Conservation (phyloP, 2,113 vertebrate genomes). For the Oncorhynchus masou region DNA sequence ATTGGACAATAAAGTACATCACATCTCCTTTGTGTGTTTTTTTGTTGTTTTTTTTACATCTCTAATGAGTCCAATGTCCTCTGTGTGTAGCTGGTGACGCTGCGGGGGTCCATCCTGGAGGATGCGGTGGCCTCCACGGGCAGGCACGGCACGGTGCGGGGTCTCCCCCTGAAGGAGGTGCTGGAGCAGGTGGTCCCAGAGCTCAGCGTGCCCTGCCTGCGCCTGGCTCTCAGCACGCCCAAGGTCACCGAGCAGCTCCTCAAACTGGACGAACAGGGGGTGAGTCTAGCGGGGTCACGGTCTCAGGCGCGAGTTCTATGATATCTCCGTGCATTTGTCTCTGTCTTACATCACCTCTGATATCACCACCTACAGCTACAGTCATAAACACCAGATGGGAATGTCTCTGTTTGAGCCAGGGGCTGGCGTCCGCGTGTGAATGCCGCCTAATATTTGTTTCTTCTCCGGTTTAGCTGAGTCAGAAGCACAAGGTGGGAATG, state of each 20-base stretch:
- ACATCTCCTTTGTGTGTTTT: no score
- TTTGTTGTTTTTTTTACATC: no score
- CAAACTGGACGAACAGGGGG: conserved; percentile 94
- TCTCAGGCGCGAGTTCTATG: no score
- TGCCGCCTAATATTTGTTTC: background rate
- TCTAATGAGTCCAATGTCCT: no score
- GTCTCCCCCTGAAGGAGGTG: conserved; percentile 85
- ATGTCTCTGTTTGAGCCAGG: background rate
- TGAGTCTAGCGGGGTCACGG: conserved; percentile 53
- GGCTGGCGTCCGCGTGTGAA: background rate
- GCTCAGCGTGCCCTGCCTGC: conserved; percentile 83
- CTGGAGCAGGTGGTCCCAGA: conserved; percentile 87
- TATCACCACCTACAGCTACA: no score
- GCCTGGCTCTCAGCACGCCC: conserved; percentile 79
- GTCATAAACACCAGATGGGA: no score
- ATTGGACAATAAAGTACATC: no score
- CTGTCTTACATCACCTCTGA: no score
- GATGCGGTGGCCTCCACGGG: conserved; percentile 82
- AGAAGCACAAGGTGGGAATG: conserved; percentile 91
- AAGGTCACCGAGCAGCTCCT: conserved; percentile 92
- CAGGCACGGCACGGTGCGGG: conserved; percentile 81
- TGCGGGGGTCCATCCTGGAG: conserved; percentile 87
- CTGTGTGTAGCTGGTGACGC: conserved; percentile 78
- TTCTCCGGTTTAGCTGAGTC: conserved; percentile 78
- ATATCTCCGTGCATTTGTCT: no score